Conservation (phyloP, 2,113 vertebrate genomes). For the Colistium nudipinnis region DNA sequence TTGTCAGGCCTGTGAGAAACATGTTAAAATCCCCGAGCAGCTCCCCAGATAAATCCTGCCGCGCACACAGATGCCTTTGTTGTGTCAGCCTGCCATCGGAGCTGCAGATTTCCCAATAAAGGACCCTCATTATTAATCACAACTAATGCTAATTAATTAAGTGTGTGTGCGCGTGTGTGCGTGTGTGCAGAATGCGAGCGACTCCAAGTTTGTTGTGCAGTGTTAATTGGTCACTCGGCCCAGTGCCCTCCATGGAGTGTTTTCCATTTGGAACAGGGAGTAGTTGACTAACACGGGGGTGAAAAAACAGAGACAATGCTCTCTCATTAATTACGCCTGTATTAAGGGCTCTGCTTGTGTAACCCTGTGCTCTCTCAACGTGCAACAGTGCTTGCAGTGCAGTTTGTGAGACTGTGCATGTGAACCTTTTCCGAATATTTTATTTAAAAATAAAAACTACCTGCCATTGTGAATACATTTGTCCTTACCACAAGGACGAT, state of each 20-base stretch:
- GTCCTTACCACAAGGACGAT: too few species aligned
- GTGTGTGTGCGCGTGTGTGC: conserved; percentile 65
- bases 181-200: conserved; percentile 65
- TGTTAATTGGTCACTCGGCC: conserved; percentile 91
- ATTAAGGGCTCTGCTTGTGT: conserved; percentile 59
- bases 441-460: too few species aligned
- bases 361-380: conserved; percentile 7
- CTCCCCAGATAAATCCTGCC: conserved; percentile 95
- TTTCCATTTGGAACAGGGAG: conserved; percentile 77
- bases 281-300: conserved; percentile 69
- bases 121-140: conserved; percentile 97
- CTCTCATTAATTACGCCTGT: conserved; percentile 77
- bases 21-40: conserved; percentile 94
- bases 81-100: conserved; percentile 86
- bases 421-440: too few species aligned
- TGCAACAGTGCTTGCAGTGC: conserved; percentile 12
- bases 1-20: conserved; percentile 98
- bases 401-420: conserved; percentile 16
- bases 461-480: too few species aligned
- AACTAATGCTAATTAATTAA: conserved; percentile 99
- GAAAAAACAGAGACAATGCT: conserved; percentile 70
- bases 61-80: conserved; percentile 87
- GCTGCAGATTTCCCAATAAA: conserved; percentile 94
- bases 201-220: conserved; percentile 87
- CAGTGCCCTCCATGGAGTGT: conserved; percentile 83